These are phyloP conservation scores for Drosophila albomicans DNA, from an alignment of 1,140 invertebrate genomes.

Conservation along the genomic window DNA sequence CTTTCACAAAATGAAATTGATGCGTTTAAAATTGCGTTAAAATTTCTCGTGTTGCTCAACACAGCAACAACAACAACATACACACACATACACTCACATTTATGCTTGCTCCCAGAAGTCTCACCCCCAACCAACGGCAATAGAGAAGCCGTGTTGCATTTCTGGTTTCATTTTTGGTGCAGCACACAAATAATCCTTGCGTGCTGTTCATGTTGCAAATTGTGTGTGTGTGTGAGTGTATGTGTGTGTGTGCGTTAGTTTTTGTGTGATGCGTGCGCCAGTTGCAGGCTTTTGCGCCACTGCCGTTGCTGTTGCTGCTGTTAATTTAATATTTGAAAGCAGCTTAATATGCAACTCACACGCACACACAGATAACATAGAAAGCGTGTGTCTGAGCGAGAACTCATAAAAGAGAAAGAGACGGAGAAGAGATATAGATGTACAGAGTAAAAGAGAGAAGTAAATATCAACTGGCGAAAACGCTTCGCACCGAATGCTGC, in stretches of 20 bases:
- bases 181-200: conserved; percentile 64
- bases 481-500: conserved; percentile 29
- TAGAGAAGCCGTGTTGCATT: conserved; percentile 33
- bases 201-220: conserved; percentile 20
- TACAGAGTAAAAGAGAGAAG: conserved; percentile 3
- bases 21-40: conserved; percentile 81
- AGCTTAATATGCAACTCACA: conserved; percentile 76
- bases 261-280: conserved; percentile 46
- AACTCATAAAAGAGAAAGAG: conserved; percentile 6
- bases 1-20: conserved; percentile 74
- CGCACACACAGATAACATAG: conserved; percentile 42
- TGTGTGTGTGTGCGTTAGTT: conserved; percentile 1
- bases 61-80: conserved; percentile 16
- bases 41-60: conserved; percentile 48
- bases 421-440: conserved; percentile 19
- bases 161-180: conserved; percentile 45
- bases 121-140: conserved; percentile 17
- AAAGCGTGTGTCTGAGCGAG: conserved; percentile 22
- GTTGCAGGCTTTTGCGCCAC: conserved; percentile 62
- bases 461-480: conserved; percentile 45
- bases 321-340: conserved; percentile 84
- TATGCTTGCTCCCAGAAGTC: not conserved
- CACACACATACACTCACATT: conserved; percentile 16
- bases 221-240: not conserved
- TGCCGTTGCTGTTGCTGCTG: conserved; percentile 48